Percentiles rank a stretch among this genome's conserved stretches.
Evolutionary conservation across 1,140 invertebrate species (phyloP).

Genomic region (Drosophila jambulina): DNA sequence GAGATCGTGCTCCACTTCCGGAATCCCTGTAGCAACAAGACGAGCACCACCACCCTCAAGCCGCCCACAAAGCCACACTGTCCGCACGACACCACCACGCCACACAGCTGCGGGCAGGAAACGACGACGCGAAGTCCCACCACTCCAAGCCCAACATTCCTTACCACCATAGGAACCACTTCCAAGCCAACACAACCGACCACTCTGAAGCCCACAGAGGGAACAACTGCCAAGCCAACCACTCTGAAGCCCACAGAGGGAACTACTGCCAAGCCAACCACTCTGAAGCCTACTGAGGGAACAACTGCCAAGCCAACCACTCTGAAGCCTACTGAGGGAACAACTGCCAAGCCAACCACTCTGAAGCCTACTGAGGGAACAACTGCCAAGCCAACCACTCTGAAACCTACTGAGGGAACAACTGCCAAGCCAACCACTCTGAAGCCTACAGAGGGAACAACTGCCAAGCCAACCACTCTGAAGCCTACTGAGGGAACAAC

Average conservation of each 20-base stretch:
- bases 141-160: constrained; percentile 22
- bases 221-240: constrained; percentile 16
- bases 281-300: not conserved
- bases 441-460: constrained; percentile 9
- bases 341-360: constrained; percentile 2
- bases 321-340: not conserved
- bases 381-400: constrained; percentile 2
- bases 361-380: constrained; percentile 11
- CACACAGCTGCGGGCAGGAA: constrained; percentile 9
- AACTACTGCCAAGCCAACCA: constrained; percentile 10
- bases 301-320: constrained; percentile 17
- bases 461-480: not conserved
- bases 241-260: not conserved
- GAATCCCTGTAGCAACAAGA: constrained; percentile 67
- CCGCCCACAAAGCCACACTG: constrained; percentile 42
- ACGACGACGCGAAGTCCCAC: constrained; percentile 22
- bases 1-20: constrained; percentile 67
- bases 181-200: not conserved
- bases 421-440: constrained; percentile 1
- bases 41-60: constrained; percentile 52
- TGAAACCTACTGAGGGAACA: constrained; percentile 2
- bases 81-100: constrained; percentile 18
- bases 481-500: not conserved
- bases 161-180: constrained; percentile 39
- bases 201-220: no score